Percentiles rank a stretch among this genome's conserved stretches.
Evolutionary conservation across 1,140 invertebrate genomes (phyloP).

Genomic region (Grapholita molesta): DNA sequence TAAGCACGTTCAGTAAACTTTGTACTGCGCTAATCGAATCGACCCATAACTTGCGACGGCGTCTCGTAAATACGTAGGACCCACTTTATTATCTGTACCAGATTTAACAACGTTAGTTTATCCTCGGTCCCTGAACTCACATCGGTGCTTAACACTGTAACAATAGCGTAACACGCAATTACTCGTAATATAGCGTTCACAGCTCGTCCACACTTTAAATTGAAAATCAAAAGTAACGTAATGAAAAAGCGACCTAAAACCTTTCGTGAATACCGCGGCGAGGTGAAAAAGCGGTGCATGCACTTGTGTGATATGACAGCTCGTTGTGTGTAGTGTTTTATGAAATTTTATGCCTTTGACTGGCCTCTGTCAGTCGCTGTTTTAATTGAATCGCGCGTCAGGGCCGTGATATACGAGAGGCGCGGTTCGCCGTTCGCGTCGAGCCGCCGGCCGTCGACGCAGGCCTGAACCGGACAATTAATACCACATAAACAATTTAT

Average conservation of each 20-base stretch:
- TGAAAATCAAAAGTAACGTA: conserved; percentile 35
- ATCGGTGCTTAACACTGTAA: neutral
- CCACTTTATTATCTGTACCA: conserved; percentile 66
- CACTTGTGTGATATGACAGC: conserved; percentile 30
- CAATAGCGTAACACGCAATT: neutral
- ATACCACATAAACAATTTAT: conserved; percentile 60
- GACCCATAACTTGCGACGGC: conserved; percentile 57
- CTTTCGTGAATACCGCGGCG: conserved; percentile 29
- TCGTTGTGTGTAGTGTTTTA: conserved; percentile 32
- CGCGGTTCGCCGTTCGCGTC: conserved; percentile 30
- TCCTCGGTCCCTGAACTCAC: neutral
- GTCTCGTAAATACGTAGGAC: conserved; percentile 61
- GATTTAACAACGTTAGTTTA: conserved; percentile 44
- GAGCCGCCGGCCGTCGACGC: conserved; percentile 22
- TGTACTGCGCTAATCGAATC: conserved; percentile 65
- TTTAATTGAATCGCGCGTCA: conserved; percentile 68
- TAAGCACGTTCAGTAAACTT: conserved; percentile 58
- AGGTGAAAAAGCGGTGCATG: conserved; percentile 25
- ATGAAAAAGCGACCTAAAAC: conserved; percentile 19
- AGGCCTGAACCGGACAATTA: conserved; percentile 47
- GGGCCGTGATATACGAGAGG: conserved; percentile 55
- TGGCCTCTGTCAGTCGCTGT: conserved; percentile 48
- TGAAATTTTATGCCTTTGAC: conserved; percentile 50
- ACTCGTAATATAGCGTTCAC: neutral
- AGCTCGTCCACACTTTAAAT: conserved; percentile 36